Base-by-base conservation (phyloP, 2,113 vertebrate genomes). In the Mobula hypostoma region DNA sequence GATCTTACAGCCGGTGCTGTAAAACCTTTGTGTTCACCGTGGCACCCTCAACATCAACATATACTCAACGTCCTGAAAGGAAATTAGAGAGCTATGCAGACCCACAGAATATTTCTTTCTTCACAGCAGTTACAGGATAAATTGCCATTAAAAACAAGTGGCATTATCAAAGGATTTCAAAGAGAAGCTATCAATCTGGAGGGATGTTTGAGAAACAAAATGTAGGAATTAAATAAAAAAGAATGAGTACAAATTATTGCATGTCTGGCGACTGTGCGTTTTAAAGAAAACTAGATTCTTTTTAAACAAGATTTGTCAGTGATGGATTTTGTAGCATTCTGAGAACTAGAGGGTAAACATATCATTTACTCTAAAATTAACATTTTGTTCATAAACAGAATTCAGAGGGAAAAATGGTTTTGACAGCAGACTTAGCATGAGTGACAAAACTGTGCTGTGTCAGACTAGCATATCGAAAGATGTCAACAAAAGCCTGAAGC, bases 361-460 rank as follows among this genome's bases (percentile, higher is more conserved):
- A 93, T 93, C 91, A 93, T 93, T 93, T 93, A 93, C 91, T 74
- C 70, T 48, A 93, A 93, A 93, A 93, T 93, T 93, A 93, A 93
- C 91, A 93, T 93, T 93, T 93, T 24, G 68, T 93, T 93, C 91
- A 93, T 93, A 93, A 93, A 76, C 91, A 93, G 91, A 93, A 93
- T 74, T 74, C 48, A 70, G 91, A 70, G 91, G 91, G 91, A 27
- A 56, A 72, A 93, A 93, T 72, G 70, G 91, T 93, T 36, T 93
- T 93, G 91, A 93, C 91, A 93, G 91, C 70, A 93, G 91, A 93
- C 91, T 93, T 74, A 93, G 91, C 74, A 93, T 74, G 70, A 93
- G 91, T 93, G 91, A 74, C 91, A 93, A 93, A 93, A 93, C 91
- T 93, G 91, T 74, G 91, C 68, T 93, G 91, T 93, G 74, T 93